Percentiles rank a stretch among this genome's conserved stretches.
Evolutionary conservation across 2,113 vertebrate genomes (phyloP).

Genomic region (Trinectes maculatus): DNA sequence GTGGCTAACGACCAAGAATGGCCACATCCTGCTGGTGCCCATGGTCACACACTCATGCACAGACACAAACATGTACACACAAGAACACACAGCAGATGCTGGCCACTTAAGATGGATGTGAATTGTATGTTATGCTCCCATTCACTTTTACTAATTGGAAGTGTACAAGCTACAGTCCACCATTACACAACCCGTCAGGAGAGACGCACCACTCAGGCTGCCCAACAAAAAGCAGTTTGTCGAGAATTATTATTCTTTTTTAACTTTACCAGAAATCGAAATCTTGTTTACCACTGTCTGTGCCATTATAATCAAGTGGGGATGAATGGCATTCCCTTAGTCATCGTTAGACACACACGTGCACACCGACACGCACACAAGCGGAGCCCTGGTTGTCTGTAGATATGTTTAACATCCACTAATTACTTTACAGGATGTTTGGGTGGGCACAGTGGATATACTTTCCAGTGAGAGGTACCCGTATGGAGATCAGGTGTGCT

Average conservation of each 20-base stretch:
- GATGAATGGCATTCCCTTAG: slow-evolving; percentile 33
- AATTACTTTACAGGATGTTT: slow-evolving; percentile 69
- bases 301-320: slow-evolving; percentile 50
- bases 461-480: slow-evolving; percentile 47
- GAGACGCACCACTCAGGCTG: slow-evolving; percentile 22
- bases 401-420: slow-evolving; percentile 68
- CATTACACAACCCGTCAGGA: slow-evolving; percentile 25
- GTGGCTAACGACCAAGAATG: slow-evolving; percentile 23
- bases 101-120: slow-evolving; percentile 41
- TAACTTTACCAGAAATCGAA: slow-evolving; percentile 48
- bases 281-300: slow-evolving; percentile 57
- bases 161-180: slow-evolving; percentile 19
- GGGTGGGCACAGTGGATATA: slow-evolving; percentile 44
- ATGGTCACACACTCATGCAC: slow-evolving; percentile 38
- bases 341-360: slow-evolving; percentile 42
- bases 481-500: slow-evolving; percentile 39
- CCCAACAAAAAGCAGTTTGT: slow-evolving; percentile 17
- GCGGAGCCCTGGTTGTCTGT: slow-evolving; percentile 55
- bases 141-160: slow-evolving; percentile 31
- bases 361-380: slow-evolving; percentile 25
- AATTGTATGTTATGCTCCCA: slow-evolving; percentile 41
- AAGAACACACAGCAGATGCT: slow-evolving; percentile 29
- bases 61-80: slow-evolving; percentile 37
- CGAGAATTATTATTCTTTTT: slow-evolving; percentile 23
- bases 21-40: slow-evolving; percentile 40